Evolutionary conservation across 1,140 invertebrate genomes (phyloP).

Genomic region (Ips typographus): DNA sequence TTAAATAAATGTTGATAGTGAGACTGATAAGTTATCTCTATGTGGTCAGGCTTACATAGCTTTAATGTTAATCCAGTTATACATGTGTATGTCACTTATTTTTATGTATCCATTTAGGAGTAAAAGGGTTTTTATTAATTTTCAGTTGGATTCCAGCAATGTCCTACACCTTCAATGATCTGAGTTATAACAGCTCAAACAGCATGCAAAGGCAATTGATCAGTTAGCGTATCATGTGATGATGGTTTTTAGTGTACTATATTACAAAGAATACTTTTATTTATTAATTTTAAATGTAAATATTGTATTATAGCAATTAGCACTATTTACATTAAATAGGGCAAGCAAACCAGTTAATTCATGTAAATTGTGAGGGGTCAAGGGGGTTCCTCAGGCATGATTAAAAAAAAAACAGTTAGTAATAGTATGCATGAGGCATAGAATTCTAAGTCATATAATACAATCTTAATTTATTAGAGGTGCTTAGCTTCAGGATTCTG

Average conservation of each 20-base stretch:
- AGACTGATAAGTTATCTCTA: too few relatives aligned
- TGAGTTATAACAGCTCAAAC: too few relatives aligned
- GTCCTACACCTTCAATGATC: too few relatives aligned
- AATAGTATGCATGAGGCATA: background rate
- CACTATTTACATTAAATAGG: constrained; percentile 50
- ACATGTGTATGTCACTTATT: too few relatives aligned
- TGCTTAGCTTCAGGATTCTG: background rate
- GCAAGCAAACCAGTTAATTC: constrained; percentile 37
- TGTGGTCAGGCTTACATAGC: too few relatives aligned
- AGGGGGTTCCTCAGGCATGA: background rate
- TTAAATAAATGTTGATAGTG: too few relatives aligned
- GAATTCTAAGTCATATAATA: background rate
- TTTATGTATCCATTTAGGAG: too few relatives aligned
- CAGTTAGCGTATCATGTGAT: constrained; percentile 21
- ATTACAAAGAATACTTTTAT: constrained; percentile 41
- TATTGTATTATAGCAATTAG: constrained; percentile 47
- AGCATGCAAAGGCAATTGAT: too few relatives aligned
- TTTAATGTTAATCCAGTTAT: too few relatives aligned
- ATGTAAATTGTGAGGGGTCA: constrained; percentile 27
- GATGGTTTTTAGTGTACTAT: constrained; percentile 37
- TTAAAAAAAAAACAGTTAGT: background rate
- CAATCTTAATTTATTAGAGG: background rate
- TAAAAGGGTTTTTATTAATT: too few relatives aligned
- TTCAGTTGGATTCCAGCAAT: too few relatives aligned
- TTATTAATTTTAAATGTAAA: constrained; percentile 46